These are phyloP conservation scores for Aradophagus sp. DNA, from an alignment of 1,140 invertebrate species.

Conservation along the genomic window DNA sequence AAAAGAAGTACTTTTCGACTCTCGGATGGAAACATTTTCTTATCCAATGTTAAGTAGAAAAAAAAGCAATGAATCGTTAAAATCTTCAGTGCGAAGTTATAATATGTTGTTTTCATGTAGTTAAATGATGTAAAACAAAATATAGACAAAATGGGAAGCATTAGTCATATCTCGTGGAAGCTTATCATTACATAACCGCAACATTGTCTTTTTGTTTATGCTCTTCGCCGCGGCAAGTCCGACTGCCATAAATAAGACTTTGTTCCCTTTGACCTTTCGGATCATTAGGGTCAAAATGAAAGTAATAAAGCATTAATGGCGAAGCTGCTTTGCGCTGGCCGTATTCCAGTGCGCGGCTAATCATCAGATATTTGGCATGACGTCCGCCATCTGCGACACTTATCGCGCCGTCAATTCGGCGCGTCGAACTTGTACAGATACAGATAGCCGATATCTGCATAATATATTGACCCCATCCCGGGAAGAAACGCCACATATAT, in stretches of 20 bases:
- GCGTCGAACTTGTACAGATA: slow-evolving; percentile 29
- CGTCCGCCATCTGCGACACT: slow-evolving; percentile 28
- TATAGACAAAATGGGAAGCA: too few species aligned
- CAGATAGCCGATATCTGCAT: slow-evolving; percentile 33
- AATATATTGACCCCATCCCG: slow-evolving; percentile 24
- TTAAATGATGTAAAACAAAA: too few species aligned
- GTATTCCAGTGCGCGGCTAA: slow-evolving; percentile 15
- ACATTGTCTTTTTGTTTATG: too few species aligned
- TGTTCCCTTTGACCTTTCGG: slow-evolving; percentile 38
- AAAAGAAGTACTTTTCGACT: too few species aligned
- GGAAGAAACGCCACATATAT: slow-evolving; percentile 25
- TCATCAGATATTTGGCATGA: slow-evolving; percentile 44
- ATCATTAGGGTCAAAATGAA: slow-evolving; percentile 38
- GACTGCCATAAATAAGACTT: slow-evolving; percentile 26
- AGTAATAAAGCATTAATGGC: slow-evolving; percentile 23
- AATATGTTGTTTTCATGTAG: too few species aligned
- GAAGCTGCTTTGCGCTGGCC: slow-evolving; percentile 34
- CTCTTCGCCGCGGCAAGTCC: slow-evolving; percentile 3
- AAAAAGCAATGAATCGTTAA: too few species aligned
- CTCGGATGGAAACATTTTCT: too few species aligned
- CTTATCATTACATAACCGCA: too few species aligned
- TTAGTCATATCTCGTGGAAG: too few species aligned
- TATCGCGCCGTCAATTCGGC: slow-evolving; percentile 24
- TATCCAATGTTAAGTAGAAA: too few species aligned
- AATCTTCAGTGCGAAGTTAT: too few species aligned